phyloP scores from a whole-genome alignment of 2,888 invertebrate species.

The Cyaniris semiargus region DNA sequence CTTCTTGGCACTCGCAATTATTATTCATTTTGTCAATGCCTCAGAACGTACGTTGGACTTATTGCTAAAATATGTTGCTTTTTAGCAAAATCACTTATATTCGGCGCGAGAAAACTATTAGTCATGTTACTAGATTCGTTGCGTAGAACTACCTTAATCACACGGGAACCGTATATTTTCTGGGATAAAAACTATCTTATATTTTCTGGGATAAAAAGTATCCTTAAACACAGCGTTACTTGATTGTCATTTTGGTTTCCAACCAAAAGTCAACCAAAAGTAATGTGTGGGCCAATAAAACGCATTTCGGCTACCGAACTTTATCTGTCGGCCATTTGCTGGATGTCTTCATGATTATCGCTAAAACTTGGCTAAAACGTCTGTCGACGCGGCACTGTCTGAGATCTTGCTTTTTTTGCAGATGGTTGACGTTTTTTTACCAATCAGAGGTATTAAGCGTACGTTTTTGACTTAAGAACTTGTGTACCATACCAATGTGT shows the following conservation, averaged over 20 bases:
- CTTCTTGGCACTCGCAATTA: conserved; percentile 18
- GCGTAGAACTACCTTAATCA: no score
- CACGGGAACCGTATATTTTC: no score
- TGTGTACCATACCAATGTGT: no score
- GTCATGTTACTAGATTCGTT: neutral
- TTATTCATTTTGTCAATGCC: conserved; percentile 26
- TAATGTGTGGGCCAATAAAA: neutral
- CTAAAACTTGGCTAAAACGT: neutral
- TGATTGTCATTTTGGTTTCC: no score
- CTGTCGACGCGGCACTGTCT: neutral
- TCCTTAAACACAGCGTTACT: no score
- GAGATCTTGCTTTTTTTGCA: neutral
- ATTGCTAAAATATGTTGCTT: conserved; percentile 2
- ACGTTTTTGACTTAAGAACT: no score
- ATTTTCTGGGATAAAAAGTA: no score
- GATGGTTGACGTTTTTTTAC: neutral
- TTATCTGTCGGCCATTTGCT: neutral
- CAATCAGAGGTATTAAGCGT: no score
- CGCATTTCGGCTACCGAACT: neutral
- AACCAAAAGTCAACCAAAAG: neutral
- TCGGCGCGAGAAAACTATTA: neutral
- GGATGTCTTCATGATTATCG: conserved; percentile 2
- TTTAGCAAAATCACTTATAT: neutral
- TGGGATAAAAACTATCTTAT: no score
- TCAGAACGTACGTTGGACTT: neutral